Conservation (phyloP, 1,140 invertebrate genomes). For the Tenebrio molitor region DNA sequence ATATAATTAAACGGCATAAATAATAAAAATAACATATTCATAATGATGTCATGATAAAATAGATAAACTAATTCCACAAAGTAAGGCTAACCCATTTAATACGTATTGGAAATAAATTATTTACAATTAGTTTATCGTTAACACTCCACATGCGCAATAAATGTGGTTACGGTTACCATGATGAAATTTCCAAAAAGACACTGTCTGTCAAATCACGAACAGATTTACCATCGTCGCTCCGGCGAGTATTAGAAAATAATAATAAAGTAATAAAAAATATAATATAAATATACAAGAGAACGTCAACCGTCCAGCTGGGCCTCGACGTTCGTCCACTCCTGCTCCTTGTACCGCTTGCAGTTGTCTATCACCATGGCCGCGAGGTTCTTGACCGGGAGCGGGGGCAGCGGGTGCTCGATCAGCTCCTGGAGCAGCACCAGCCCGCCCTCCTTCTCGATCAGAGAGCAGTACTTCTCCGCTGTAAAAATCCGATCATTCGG, state of each 20-base stretch:
- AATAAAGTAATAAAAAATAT: constrained; percentile 30
- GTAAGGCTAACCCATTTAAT: constrained; percentile 37
- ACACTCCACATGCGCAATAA: constrained; percentile 33
- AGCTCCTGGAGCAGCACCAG: constrained; percentile 80
- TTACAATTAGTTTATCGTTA: constrained; percentile 21
- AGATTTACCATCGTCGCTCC: not conserved
- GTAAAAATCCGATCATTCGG: constrained; percentile 50
- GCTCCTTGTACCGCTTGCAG: constrained; percentile 67
- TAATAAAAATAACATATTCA: constrained; percentile 25
- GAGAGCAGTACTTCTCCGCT: constrained; percentile 90
- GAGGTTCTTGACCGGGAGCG: constrained; percentile 76
- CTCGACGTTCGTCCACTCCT: constrained; percentile 51
- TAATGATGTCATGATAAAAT: constrained; percentile 38
- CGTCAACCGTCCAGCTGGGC: constrained; percentile 48
- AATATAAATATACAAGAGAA: constrained; percentile 16
- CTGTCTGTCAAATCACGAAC: constrained; percentile 18
- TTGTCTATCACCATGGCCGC: constrained; percentile 77
- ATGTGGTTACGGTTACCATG: constrained; percentile 25
- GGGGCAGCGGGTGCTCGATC: constrained; percentile 72
- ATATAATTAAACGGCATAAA: constrained; percentile 36
- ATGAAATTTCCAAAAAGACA: constrained; percentile 8
- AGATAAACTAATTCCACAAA: constrained; percentile 33
- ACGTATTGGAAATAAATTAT: constrained; percentile 35
- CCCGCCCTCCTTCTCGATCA: constrained; percentile 90
- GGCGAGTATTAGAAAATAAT: constrained; percentile 8